Conservation (phyloP, 2,797 vertebrate genomes). For the Crotalus adamanteus region DNA sequence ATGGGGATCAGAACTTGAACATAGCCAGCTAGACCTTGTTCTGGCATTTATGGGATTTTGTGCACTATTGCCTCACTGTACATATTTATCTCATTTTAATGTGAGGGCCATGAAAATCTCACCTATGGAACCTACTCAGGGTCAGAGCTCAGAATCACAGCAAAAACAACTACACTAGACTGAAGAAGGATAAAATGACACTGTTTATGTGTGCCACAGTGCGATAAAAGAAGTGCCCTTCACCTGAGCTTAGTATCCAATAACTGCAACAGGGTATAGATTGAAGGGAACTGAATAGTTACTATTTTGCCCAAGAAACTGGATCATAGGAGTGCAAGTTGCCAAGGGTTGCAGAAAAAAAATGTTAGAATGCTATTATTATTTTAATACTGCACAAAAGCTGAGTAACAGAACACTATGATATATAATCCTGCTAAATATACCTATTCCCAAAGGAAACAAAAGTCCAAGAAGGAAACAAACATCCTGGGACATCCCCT, state of each 20-base stretch:
- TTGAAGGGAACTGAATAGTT: neutral
- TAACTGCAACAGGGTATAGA: neutral
- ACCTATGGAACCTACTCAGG: neutral
- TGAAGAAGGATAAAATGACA: neutral
- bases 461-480: neutral
- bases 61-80: neutral
- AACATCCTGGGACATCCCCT: neutral
- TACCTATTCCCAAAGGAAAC: neutral
- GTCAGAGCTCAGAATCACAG: neutral
- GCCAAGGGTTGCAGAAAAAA: neutral
- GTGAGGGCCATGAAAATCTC: slow-evolving; percentile 4
- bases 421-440: neutral
- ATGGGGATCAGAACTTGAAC: slow-evolving; percentile 21
- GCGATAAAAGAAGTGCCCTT: neutral
- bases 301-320: slow-evolving; percentile 19
- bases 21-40: neutral
- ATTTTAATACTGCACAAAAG: slow-evolving; percentile 13
- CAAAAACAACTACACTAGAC: neutral
- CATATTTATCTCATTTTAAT: slow-evolving; percentile 33
- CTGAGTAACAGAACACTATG: neutral
- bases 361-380: slow-evolving; percentile 15
- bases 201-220: neutral
- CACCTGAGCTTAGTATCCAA: neutral
- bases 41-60: slow-evolving; percentile 15
- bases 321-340: neutral